These are phyloP conservation scores for Zapornia atra DNA, from an alignment of 2,113 vertebrate genomes.

Conservation along the genomic window DNA sequence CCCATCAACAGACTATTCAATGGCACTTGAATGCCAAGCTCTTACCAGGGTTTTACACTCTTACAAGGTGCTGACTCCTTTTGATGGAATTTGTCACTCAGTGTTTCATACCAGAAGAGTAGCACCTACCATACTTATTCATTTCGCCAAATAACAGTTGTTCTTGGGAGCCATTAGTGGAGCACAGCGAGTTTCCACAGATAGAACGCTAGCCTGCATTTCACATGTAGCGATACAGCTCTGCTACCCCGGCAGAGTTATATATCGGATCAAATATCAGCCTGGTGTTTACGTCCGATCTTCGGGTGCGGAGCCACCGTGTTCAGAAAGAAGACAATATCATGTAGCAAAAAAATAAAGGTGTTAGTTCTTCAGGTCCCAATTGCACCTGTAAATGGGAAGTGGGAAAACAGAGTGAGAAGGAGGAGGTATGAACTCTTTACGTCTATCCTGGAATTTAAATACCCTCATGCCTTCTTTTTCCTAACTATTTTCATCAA, in stretches of 20 bases:
- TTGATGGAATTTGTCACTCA: neutral
- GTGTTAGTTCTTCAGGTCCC: neutral
- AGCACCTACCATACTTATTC: neutral
- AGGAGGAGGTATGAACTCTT: constrained; percentile 2
- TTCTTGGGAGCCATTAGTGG: neutral
- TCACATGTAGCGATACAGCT: neutral
- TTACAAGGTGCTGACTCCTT: constrained; percentile 45
- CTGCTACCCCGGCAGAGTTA: neutral
- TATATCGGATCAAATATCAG: neutral
- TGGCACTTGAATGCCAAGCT: constrained; percentile 43
- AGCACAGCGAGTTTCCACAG: neutral
- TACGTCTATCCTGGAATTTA: neutral
- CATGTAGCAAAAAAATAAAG: constrained; percentile 38
- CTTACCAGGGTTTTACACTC: constrained; percentile 46
- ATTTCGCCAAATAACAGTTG: neutral
- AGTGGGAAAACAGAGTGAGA: constrained; percentile 27
- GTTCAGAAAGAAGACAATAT: neutral
- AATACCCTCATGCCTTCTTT: neutral
- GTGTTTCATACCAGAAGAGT: neutral
- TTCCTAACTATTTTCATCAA: neutral
- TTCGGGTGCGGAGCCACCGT: neutral
- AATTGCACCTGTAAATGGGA: constrained; percentile 36
- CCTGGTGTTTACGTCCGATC: constrained; percentile 5
- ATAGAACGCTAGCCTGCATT: neutral
- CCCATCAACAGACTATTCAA: constrained; percentile 39